Conservation (phyloP, 2,113 vertebrate species). For the Labeo catla region DNA sequence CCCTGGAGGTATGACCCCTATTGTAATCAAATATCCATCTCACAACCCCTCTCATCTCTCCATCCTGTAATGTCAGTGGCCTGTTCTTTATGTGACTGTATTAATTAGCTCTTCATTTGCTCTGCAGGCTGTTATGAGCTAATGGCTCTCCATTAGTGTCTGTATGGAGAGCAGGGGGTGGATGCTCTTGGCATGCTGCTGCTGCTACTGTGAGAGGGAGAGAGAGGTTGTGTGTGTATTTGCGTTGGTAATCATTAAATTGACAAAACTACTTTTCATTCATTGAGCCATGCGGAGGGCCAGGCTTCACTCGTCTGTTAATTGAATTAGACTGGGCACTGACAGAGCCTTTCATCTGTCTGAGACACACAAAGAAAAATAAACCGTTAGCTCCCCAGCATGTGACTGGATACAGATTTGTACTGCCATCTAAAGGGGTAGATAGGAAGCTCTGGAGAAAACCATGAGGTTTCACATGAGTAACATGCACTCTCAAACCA, state of each 20-base stretch:
- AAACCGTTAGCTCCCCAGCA: neutral
- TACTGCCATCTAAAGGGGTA: conserved; percentile 38
- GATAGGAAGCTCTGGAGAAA: neutral
- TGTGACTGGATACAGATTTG: conserved; percentile 6
- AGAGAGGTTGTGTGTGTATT: neutral
- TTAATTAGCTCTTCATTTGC: conserved; percentile 23
- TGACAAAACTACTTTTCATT: conserved; percentile 7
- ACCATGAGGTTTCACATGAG: neutral
- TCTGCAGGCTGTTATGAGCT: conserved; percentile 36
- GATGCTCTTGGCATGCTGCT: conserved; percentile 5
- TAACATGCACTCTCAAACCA: neutral
- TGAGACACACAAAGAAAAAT: neutral
- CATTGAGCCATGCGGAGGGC: conserved; percentile 18
- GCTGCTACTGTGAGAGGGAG: neutral
- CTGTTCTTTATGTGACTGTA: conserved; percentile 16
- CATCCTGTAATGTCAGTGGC: neutral
- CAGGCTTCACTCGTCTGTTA: conserved; percentile 32
- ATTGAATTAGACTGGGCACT: conserved; percentile 42
- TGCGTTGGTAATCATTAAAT: conserved; percentile 1
- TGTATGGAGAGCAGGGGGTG: neutral
- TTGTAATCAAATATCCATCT: conserved; percentile 10
- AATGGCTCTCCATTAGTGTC: conserved; percentile 43
- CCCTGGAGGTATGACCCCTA: neutral
- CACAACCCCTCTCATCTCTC: neutral
- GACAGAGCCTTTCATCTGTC: conserved; percentile 22